Conservation (phyloP, 2,888 invertebrate species). For the Drosophila neotestacea region DNA sequence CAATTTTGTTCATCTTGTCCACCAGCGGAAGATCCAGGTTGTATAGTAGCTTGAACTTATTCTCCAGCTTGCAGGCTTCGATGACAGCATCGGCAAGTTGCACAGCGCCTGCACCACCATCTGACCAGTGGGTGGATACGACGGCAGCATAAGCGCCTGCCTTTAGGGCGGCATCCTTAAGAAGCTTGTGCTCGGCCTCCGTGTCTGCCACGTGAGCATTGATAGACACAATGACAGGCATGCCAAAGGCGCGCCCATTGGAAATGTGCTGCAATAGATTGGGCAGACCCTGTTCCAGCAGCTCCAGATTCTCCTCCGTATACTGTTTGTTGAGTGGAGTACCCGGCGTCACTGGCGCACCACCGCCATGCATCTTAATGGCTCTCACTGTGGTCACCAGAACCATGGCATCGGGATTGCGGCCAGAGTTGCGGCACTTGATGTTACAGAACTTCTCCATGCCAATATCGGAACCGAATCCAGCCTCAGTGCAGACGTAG, state of each 20-base stretch:
- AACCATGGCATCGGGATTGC: slow-evolving; percentile 94
- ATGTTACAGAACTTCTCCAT: slow-evolving; percentile 99
- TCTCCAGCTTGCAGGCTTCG: slow-evolving; percentile 89
- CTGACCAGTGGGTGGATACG: slow-evolving; percentile 94
- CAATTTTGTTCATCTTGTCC: slow-evolving; percentile 95
- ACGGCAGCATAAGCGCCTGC: slow-evolving; percentile 96
- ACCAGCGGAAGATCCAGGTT: slow-evolving; percentile 89
- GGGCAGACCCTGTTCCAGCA: slow-evolving; percentile 93
- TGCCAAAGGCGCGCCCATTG: slow-evolving; percentile 94
- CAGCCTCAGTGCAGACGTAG: slow-evolving; percentile 98
- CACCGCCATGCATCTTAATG: slow-evolving; percentile 99
- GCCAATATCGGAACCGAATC: slow-evolving; percentile 99
- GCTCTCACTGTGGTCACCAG: slow-evolving; percentile 97
- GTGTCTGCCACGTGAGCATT: slow-evolving; percentile 96
- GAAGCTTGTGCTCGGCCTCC: slow-evolving; percentile 91
- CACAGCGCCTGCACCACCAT: slow-evolving; percentile 95
- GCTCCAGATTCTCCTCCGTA: slow-evolving; percentile 93
- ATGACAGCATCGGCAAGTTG: slow-evolving; percentile 95
- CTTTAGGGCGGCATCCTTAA: slow-evolving; percentile 89
- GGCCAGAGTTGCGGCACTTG: slow-evolving; percentile 95
- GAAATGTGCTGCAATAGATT: slow-evolving; percentile 97
- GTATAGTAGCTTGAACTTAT: slow-evolving; percentile 90
- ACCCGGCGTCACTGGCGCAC: slow-evolving; percentile 94
- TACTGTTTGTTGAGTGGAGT: slow-evolving; percentile 94
- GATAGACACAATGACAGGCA: slow-evolving; percentile 97